Conservation (phyloP, 2,888 invertebrate species). For the Endomychus coccineus region DNA sequence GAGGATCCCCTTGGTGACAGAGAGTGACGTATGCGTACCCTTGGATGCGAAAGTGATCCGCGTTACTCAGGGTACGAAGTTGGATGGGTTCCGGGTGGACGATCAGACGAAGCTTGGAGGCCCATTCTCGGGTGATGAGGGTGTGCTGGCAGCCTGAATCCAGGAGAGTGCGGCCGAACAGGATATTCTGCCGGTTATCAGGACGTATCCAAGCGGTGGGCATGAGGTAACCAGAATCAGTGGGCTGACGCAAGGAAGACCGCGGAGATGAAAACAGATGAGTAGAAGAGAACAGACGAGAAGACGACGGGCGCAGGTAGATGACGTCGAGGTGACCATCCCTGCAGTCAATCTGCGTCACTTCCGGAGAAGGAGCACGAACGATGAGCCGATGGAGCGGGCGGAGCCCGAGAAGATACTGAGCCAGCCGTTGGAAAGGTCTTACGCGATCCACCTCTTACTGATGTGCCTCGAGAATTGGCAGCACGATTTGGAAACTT, state of each 20-base stretch:
- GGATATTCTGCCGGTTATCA: constrained; percentile 3
- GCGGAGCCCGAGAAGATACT: too few relatives aligned
- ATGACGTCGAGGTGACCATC: too few relatives aligned
- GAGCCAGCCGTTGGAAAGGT: too few relatives aligned
- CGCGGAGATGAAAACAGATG: constrained; percentile 2
- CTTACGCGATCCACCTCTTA: too few relatives aligned
- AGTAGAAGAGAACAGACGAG: constrained; percentile 1
- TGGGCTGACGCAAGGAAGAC: constrained; percentile 4
- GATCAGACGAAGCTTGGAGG: constrained; percentile 5
- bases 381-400: too few relatives aligned
- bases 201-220: constrained; percentile 4
- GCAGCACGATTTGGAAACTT: too few relatives aligned
- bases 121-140: constrained; percentile 4
- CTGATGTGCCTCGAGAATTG: too few relatives aligned
- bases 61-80: constrained; percentile 6
- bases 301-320: too few relatives aligned
- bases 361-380: too few relatives aligned
- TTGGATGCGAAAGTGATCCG: constrained; percentile 3
- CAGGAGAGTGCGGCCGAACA: constrained; percentile 2
- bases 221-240: constrained; percentile 3
- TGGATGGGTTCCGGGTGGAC: not conserved
- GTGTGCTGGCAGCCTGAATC: constrained; percentile 5
- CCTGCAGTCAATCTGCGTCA: too few relatives aligned
- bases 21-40: constrained; percentile 6
- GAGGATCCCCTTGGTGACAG: constrained; percentile 6